Conservation (phyloP, 2,113 vertebrate genomes). For the Gobius niger region DNA sequence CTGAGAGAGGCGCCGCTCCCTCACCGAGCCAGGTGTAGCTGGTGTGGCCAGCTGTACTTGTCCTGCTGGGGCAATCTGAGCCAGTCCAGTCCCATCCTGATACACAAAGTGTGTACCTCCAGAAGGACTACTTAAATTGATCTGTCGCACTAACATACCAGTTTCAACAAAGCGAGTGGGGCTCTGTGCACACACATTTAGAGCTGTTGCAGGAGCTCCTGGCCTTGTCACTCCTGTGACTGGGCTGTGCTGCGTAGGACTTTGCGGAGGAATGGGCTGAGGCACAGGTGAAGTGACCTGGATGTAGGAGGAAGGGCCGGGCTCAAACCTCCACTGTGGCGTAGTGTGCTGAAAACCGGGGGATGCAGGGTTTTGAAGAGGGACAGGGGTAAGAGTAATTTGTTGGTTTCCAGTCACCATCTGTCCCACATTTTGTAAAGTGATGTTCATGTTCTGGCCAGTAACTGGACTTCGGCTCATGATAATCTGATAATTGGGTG, state of each 20-base stretch:
- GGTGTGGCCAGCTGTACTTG: conserved; percentile 83
- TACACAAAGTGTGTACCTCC: conserved; percentile 85
- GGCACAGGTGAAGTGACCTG: conserved; percentile 88
- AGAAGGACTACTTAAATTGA: conserved; percentile 82
- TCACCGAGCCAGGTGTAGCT: conserved; percentile 71
- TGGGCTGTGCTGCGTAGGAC: conserved; percentile 86
- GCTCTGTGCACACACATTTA: conserved; percentile 86
- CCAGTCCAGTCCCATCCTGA: conserved; percentile 85
- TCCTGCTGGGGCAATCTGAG: conserved; percentile 82
- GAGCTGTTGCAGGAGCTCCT: conserved; percentile 72
- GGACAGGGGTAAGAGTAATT: conserved; percentile 86
- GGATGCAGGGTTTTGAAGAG: conserved; percentile 83
- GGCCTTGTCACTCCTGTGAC: conserved; percentile 80
- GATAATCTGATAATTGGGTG: conserved; percentile 90
- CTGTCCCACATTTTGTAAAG: conserved; percentile 87
- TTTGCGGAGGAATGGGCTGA: conserved; percentile 87
- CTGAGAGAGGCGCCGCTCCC: conserved; percentile 86
- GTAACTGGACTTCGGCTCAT: conserved; percentile 90
- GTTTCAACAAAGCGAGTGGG: conserved; percentile 86
- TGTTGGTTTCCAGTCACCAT: conserved; percentile 86
- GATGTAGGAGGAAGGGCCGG: conserved; percentile 85
- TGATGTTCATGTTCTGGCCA: conserved; percentile 92
- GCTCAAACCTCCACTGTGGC: conserved; percentile 85
- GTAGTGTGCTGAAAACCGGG: conserved; percentile 89
- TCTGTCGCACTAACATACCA: conserved; percentile 85